Evolutionary conservation across 2,797 vertebrate genomes (phyloP).

Genomic region (Cryptoblepharus egeriae): DNA sequence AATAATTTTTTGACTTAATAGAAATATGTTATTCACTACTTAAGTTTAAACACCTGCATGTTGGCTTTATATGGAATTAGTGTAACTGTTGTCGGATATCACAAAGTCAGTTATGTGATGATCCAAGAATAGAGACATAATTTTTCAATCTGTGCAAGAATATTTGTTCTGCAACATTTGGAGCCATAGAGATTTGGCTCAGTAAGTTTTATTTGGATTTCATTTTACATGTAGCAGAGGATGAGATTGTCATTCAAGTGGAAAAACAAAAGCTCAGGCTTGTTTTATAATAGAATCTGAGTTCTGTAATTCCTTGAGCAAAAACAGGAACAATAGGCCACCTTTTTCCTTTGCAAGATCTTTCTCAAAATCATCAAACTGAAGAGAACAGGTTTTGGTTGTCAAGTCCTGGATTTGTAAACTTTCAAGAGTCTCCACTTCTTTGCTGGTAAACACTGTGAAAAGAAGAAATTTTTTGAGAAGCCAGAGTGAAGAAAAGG

Average conservation of each 20-base stretch:
- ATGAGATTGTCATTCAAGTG: not conserved
- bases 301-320: not conserved
- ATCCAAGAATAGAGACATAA: not conserved
- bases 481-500: not conserved
- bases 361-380: not conserved
- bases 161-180: not conserved
- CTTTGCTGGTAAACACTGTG: no score
- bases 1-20: constrained; percentile 80
- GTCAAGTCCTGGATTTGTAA: not conserved
- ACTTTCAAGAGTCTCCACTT: not conserved
- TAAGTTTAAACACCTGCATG: constrained; percentile 9
- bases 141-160: not conserved
- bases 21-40: constrained; percentile 41
- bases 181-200: not conserved
- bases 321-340: not conserved
- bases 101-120: not conserved
- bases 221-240: not conserved
- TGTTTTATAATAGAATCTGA: not conserved
- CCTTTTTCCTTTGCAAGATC: not conserved
- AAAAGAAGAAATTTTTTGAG: not conserved
- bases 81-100: not conserved
- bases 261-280: not conserved
- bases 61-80: accelerated
- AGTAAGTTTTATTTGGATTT: not conserved
- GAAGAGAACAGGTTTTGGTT: not conserved